Percentiles rank a stretch among this genome's conserved stretches.
These are phyloP conservation scores for Ctenosaura bakeri DNA, from an alignment of 2,797 vertebrate species.

Conservation along the genomic window DNA sequence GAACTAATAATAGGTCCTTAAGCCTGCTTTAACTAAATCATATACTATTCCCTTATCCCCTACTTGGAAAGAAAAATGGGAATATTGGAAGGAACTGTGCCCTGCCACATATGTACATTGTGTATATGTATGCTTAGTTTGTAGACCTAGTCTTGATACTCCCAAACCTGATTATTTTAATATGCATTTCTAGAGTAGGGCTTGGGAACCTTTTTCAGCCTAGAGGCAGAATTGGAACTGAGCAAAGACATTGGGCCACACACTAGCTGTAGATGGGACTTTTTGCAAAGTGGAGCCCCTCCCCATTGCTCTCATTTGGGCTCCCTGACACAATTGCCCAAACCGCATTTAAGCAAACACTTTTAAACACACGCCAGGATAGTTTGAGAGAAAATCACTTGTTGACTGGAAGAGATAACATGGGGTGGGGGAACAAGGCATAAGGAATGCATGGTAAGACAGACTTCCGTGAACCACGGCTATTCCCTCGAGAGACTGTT, in stretches of 20 bases:
- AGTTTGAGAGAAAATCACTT: too few species aligned
- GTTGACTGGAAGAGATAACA: too few species aligned
- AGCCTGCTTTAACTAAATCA: slow-evolving; percentile 1
- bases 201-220: background rate
- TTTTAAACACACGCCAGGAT: too few species aligned
- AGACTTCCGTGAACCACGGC: background rate
- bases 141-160: background rate
- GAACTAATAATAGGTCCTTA: background rate
- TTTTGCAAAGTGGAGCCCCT: background rate
- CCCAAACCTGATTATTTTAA: background rate
- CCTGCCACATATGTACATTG: background rate
- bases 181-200: background rate
- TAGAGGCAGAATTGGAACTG: background rate
- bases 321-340: background rate
- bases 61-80: background rate
- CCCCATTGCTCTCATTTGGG: background rate
- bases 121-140: background rate
- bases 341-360: background rate
- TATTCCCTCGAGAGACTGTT: too few species aligned
- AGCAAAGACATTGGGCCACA: background rate
- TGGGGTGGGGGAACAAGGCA: too few species aligned
- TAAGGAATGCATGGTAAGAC: background rate
- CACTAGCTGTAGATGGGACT: background rate
- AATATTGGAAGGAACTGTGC: background rate
- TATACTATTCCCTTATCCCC: background rate